Evolutionary conservation across 2,888 invertebrate species (phyloP).

Genomic region (Dendrolimus houi): DNA sequence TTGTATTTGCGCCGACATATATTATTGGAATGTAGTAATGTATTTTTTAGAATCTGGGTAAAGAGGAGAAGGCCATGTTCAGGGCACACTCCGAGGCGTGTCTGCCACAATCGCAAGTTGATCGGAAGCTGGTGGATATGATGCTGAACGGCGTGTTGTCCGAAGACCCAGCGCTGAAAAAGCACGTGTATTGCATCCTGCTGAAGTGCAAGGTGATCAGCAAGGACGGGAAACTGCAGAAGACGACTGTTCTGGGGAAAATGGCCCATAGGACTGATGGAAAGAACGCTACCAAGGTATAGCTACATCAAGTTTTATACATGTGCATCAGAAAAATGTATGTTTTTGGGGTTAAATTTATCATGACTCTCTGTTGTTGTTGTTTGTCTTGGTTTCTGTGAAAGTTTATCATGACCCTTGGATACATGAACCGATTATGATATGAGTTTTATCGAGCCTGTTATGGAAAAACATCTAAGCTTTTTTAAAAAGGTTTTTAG

Average conservation of each 20-base stretch:
- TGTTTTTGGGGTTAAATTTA: no score
- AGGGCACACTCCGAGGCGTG: constrained; percentile 59
- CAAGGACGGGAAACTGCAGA: constrained; percentile 64
- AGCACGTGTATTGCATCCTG: constrained; percentile 62
- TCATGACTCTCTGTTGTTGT: no score
- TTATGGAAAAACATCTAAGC: no score
- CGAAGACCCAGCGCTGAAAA: constrained; percentile 35
- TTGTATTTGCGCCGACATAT: no score
- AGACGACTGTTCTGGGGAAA: constrained; percentile 46
- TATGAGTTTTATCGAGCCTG: no score
- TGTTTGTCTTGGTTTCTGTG: no score
- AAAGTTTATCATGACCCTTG: no score
- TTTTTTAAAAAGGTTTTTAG: no score
- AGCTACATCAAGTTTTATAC: no score
- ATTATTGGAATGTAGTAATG: no score
- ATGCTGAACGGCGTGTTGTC: constrained; percentile 39
- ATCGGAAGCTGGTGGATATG: constrained; percentile 29
- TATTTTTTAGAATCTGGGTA: constrained; percentile 39
- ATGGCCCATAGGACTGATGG: constrained; percentile 31
- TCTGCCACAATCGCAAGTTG: constrained; percentile 31
- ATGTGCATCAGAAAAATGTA: no score
- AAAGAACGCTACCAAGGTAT: constrained; percentile 46
- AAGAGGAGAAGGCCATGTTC: constrained; percentile 61
- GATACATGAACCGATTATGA: no score
- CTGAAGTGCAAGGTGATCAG: constrained; percentile 55